Base-by-base conservation (phyloP, 2,888 invertebrate species). In the Cataglyphis altisquamis region DNA sequence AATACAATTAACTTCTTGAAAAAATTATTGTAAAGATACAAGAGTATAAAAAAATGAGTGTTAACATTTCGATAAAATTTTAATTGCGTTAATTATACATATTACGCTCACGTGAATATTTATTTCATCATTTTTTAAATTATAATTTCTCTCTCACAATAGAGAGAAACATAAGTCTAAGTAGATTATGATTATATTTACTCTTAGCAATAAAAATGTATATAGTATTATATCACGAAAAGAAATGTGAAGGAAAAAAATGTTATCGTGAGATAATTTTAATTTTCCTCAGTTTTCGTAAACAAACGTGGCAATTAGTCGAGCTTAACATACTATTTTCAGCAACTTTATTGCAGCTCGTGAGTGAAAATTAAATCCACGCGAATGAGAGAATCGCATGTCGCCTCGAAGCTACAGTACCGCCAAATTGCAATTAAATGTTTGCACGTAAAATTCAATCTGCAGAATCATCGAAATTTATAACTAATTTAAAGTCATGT, bases 371-470 rank as follows among this genome's bases (percentile, higher is more conserved):
- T 82, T 86, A 82, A 84, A 82, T 73, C 52, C 60, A 64, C 68
- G 87, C 72, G 88, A 90, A 89, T 89, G 88, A 83, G 84, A 62
- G 86, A 80, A 89, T 90, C 88, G 90, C 90, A 86, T 90, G 90
- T 86, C 83, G 45, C 80, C 70, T 83, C 45, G 25, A 48, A 63
- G 52, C 77, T 60, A 45, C 81, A 74, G 72, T 66, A 57, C 67
- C 68, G 48, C 74, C 55, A 84, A 67, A 81, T 88, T 88, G 88
- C 85, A 85, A 88, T 88, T 73, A 85, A 80, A 73, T 74, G 72
- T 41, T 68, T 36, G 45, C 73, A 66, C 83, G 57, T 62, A 64
- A 52, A 45, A 82, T 70, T 62, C 39, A 12, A 67, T 73, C 21
- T 78, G 41, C 63, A 41, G 62, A 64, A 41, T 64, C 67, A 66